These are phyloP conservation scores for Notolabrus celidotus DNA, from an alignment of 2,797 vertebrate species.

Conservation along the genomic window DNA sequence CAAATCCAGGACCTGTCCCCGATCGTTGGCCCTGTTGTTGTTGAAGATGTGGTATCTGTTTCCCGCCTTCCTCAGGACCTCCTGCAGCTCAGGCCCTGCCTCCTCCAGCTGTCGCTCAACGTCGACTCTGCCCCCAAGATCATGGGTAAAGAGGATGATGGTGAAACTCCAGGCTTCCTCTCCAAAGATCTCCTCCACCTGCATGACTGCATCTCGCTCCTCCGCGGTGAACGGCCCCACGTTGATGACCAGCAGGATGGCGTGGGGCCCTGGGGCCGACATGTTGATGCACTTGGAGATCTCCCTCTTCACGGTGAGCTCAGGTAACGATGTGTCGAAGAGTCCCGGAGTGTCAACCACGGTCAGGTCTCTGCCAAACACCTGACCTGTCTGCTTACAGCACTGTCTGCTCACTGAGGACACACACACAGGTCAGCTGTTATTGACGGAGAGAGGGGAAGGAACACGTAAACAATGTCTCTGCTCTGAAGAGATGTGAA, in stretches of 20 bases:
- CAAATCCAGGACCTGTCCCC: slow-evolving; percentile 37
- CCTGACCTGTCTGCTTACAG: slow-evolving; percentile 8
- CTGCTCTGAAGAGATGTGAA: too few species aligned
- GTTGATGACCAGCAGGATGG: slow-evolving; percentile 57
- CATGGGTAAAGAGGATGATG: slow-evolving; percentile 48
- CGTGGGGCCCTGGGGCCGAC: slow-evolving; percentile 52
- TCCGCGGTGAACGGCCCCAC: slow-evolving; percentile 14
- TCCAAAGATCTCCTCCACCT: slow-evolving; percentile 50
- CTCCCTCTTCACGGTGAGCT: neutral
- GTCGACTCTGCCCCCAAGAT: neutral
- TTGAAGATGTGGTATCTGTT: slow-evolving; percentile 42
- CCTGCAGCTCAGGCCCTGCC: slow-evolving; percentile 1
- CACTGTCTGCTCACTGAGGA: slow-evolving; percentile 52
- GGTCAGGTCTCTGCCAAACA: neutral
- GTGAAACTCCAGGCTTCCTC: slow-evolving; percentile 38
- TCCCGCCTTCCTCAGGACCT: slow-evolving; percentile 9
- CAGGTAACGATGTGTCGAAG: neutral
- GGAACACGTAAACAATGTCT: too few species aligned
- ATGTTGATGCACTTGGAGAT: slow-evolving; percentile 55
- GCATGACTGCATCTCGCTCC: neutral
- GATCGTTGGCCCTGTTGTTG: slow-evolving; percentile 7
- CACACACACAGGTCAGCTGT: neutral
- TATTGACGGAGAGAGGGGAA: too few species aligned
- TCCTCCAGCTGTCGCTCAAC: neutral
- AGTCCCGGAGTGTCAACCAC: slow-evolving; percentile 54